Evolutionary conservation across 2,888 invertebrate species (phyloP).

Genomic region (Eupithecia dodoneata): DNA sequence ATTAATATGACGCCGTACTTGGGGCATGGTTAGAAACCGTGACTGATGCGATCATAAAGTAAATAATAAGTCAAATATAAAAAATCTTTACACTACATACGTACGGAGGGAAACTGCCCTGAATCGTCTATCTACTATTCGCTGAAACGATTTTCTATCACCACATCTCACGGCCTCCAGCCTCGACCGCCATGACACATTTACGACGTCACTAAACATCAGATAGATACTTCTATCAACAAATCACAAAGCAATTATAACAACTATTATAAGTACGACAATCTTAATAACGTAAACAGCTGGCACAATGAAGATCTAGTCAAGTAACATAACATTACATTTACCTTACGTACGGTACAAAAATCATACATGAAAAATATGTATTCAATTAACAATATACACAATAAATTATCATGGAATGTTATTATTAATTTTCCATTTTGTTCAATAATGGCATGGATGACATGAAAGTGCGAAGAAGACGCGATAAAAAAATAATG

Average conservation of each 20-base stretch:
- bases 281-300: conserved; percentile 77
- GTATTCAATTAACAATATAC: conserved; percentile 79
- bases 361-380: conserved; percentile 79
- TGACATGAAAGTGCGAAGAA: conserved; percentile 51
- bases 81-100: conserved; percentile 25
- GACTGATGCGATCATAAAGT: conserved; percentile 26
- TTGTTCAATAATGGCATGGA: conserved; percentile 55
- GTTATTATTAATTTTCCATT: conserved; percentile 74
- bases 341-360: conserved; percentile 69
- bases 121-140: conserved; percentile 25
- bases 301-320: conserved; percentile 84
- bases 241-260: conserved; percentile 76
- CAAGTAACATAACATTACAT: conserved; percentile 75
- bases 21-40: conserved; percentile 20
- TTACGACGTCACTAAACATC: conserved; percentile 15
- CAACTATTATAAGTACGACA: conserved; percentile 81
- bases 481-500: conserved; percentile 74
- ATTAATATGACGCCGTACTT: conserved; percentile 25
- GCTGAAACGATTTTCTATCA: conserved; percentile 24
- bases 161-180: conserved; percentile 11
- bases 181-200: conserved; percentile 12
- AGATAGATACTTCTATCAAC: conserved; percentile 36
- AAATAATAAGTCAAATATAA: conserved; percentile 29
- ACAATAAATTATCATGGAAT: conserved; percentile 84
- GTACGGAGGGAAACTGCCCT: conserved; percentile 30